A percentile compares a stretch with the other conserved stretches of the same genome.
Conservation (phyloP, 2,888 invertebrate genomes). For the Caenorhabditis zanzibari region DNA sequence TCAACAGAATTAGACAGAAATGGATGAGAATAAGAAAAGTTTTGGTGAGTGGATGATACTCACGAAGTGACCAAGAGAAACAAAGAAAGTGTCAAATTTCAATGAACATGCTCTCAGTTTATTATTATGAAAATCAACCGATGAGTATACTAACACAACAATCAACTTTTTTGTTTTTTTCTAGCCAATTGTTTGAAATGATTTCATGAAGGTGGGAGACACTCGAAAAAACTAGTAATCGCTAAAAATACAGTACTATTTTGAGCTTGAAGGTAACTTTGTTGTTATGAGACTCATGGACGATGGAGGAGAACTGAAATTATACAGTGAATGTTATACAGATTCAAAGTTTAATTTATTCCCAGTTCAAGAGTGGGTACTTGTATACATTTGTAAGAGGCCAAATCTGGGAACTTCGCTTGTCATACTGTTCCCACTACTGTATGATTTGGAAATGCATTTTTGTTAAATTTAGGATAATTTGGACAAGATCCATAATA, state of each 20-base stretch:
- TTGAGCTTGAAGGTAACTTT: neutral
- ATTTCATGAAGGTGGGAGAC: neutral
- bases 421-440: neutral
- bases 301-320: neutral
- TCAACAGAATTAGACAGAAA: neutral
- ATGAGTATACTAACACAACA: neutral
- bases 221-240: neutral
- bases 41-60: conserved; percentile 18
- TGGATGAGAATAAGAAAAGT: conserved; percentile 2
- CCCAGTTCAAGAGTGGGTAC: neutral
- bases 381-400: neutral
- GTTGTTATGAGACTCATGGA: neutral
- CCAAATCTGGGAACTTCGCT: neutral
- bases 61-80: conserved; percentile 35
- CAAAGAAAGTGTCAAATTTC: conserved; percentile 37
- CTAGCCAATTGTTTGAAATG: neutral
- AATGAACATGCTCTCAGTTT: conserved; percentile 32
- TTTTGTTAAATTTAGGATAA: no score
- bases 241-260: conserved; percentile 11
- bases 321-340: no score
- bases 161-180: neutral
- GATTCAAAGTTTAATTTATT: neutral
- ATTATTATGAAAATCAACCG: conserved; percentile 32
- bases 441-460: neutral
- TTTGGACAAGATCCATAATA: no score